A percentile compares a stretch with the other conserved stretches of the same genome.
phyloP scores from a whole-genome alignment of 2,113 vertebrate species.

The Hemibagrus wyckioides region DNA sequence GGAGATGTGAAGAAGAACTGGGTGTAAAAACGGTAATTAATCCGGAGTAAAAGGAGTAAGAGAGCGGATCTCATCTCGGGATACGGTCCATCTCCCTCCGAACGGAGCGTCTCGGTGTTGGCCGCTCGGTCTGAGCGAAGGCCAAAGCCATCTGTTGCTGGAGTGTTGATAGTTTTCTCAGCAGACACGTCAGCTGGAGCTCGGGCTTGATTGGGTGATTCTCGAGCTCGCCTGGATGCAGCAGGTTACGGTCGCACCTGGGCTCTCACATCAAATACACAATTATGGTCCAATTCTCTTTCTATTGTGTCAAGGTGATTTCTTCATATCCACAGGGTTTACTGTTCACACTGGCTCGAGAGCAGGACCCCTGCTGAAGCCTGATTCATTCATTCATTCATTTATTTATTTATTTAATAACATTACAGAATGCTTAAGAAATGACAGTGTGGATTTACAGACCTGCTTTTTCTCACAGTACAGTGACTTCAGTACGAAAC shows the following conservation, averaged over 20 bases:
- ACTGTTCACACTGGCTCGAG: background rate
- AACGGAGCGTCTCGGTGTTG: slow-evolving; percentile 21
- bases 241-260: slow-evolving; percentile 54
- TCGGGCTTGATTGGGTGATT: slow-evolving; percentile 52
- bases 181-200: slow-evolving; percentile 51
- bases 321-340: background rate
- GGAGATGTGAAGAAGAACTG: background rate
- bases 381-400: background rate
- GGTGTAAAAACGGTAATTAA: background rate
- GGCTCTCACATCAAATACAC: slow-evolving; percentile 48
- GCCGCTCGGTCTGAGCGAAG: slow-evolving; percentile 34
- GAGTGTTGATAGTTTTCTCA: slow-evolving; percentile 52
- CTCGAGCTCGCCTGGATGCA: slow-evolving; percentile 42
- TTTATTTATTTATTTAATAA: background rate
- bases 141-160: slow-evolving; percentile 56
- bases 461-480: background rate
- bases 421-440: background rate
- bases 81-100: slow-evolving; percentile 20
- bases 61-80: slow-evolving; percentile 14
- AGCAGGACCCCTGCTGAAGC: background rate
- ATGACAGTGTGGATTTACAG: background rate
- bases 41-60: background rate
- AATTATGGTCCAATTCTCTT: slow-evolving; percentile 33
- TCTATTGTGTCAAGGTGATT: slow-evolving; percentile 8
- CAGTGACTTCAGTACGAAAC: background rate